Conservation (phyloP, 2,888 invertebrate species). For the Acleris laterana region DNA sequence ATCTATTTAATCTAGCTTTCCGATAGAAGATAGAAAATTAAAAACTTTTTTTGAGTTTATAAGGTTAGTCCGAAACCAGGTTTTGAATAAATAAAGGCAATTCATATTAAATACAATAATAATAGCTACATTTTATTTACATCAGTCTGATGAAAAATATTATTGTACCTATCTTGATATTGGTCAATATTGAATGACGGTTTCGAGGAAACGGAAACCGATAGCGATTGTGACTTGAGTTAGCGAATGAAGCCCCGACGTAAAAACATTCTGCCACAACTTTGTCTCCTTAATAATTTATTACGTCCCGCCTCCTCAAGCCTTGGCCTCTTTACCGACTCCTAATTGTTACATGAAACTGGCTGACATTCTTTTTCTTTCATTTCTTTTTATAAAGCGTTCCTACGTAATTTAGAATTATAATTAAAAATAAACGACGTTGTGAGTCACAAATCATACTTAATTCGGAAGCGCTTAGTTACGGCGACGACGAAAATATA, state of each 20-base stretch:
- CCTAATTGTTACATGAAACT: conserved; percentile 67
- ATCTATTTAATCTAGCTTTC: too few species aligned
- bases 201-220: conserved; percentile 5
- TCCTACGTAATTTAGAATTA: conserved; percentile 18
- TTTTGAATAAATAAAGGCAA: too few species aligned
- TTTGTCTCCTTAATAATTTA: conserved; percentile 70
- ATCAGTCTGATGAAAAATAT: too few species aligned
- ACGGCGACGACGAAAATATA: conserved; percentile 12
- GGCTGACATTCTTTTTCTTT: conserved; percentile 47
- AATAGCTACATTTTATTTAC: too few species aligned
- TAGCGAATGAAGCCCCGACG: conserved; percentile 43
- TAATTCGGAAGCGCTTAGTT: conserved; percentile 3
- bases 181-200: not conserved
- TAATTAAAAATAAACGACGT: conserved; percentile 6
- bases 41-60: too few species aligned
- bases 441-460: conserved; percentile 27
- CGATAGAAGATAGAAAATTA: too few species aligned
- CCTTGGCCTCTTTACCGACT: conserved; percentile 55
- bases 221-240: conserved; percentile 17
- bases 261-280: conserved; percentile 56
- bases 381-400: conserved; percentile 26
- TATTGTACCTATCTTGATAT: too few species aligned
- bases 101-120: too few species aligned
- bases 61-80: too few species aligned
- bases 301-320: conserved; percentile 51